Percentiles rank a stretch among this genome's conserved stretches.
phyloP scores from a whole-genome alignment of 2,888 invertebrate genomes.

The Carabus problematicus region DNA sequence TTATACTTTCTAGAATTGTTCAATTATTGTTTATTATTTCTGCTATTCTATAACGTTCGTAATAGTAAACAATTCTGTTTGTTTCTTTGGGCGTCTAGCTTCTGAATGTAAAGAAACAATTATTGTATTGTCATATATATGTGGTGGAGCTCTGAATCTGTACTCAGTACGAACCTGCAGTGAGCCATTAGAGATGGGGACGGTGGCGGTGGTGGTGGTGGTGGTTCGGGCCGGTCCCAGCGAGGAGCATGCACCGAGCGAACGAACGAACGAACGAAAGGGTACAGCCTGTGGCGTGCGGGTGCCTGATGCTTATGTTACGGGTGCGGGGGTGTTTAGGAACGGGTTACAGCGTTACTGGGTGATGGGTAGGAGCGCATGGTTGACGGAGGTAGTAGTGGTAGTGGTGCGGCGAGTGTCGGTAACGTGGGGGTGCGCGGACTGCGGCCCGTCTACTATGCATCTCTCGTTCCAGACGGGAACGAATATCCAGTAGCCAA shows the following conservation, averaged over 20 bases:
- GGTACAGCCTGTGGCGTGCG: no score
- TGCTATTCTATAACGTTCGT: no score
- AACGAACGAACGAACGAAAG: not conserved
- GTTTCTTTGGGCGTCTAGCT: not conserved
- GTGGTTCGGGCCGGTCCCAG: constrained; percentile 38
- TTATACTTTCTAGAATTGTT: no score
- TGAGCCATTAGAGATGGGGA: constrained; percentile 45
- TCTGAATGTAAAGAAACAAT: not conserved
- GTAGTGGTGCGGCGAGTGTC: constrained; percentile 8
- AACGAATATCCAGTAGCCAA: constrained; percentile 34
- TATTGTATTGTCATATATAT: constrained; percentile 4
- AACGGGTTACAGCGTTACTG: no score
- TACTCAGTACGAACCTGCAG: not conserved
- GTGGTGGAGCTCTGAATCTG: not conserved
- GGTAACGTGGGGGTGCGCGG: constrained; percentile 14
- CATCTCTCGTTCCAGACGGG: constrained; percentile 32
- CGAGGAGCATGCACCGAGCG: constrained; percentile 32
- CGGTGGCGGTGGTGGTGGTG: constrained; percentile 40
- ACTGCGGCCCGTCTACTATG: not conserved
- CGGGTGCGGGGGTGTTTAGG: constrained; percentile 1
- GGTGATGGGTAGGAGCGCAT: constrained; percentile 31
- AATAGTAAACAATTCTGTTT: not conserved
- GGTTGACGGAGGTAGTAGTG: constrained; percentile 40
- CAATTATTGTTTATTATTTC: no score
- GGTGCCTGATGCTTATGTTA: constrained; percentile 8